Conservation (phyloP, 2,888 invertebrate species). For the Sympetrum striolatum region DNA sequence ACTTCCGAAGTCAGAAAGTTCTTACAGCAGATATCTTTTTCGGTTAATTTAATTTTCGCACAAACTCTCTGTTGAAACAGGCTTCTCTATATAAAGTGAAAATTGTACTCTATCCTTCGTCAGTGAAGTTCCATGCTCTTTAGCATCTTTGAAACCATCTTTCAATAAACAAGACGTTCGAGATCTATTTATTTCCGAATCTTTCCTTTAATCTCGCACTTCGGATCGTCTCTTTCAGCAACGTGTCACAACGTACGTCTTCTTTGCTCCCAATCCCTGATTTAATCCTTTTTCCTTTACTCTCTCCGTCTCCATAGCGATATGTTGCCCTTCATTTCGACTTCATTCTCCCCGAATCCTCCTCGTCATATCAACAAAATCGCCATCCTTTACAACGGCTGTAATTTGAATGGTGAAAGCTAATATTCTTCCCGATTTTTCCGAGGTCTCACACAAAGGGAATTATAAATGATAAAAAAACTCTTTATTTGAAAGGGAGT, state of each 20-base stretch:
- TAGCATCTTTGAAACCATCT: not conserved
- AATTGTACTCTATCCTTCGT: too few species aligned
- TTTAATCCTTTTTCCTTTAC: not conserved
- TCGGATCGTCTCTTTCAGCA: not conserved
- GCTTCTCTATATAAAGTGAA: too few species aligned
- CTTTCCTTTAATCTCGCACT: not conserved
- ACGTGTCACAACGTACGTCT: not conserved
- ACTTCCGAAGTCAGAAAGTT: too few species aligned
- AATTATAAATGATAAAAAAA: not conserved
- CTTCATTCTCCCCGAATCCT: not conserved
- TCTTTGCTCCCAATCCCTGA: not conserved
- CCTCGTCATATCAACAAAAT: not conserved
- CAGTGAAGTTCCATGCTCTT: not conserved
- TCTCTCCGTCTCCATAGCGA: not conserved
- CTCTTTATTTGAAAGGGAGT: too few species aligned
- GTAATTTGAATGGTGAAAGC: not conserved
- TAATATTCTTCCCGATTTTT: not conserved
- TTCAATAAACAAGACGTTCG: not conserved
- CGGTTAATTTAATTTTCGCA: too few species aligned
- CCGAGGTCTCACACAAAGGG: not conserved
- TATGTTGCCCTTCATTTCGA: not conserved
- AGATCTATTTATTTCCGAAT: not conserved
- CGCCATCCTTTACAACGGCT: not conserved
- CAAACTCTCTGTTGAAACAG: too few species aligned
- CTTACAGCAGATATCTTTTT: too few species aligned